Base-by-base conservation (phyloP, 2,113 vertebrate genomes). In the Cavia aperea region DNA sequence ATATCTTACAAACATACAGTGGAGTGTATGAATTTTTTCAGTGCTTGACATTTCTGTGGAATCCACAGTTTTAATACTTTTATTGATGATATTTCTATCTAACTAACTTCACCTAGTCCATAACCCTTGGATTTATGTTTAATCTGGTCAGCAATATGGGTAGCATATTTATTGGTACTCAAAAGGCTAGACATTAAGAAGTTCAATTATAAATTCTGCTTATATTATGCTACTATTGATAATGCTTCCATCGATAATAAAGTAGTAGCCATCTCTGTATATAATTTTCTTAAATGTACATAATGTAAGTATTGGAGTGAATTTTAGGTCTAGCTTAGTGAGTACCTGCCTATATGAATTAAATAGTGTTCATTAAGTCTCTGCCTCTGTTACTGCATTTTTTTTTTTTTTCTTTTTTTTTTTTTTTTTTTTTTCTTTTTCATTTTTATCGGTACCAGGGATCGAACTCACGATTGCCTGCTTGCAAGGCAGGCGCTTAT, bases 51-150 rank as follows among this genome's bases (percentile, higher is more conserved):
- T 81, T 87, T 87, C 63, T 46, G 4, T 91, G 68, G 36, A 94
- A 81, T 19, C 46, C 21, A 66, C 21, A 86, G 66, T 65, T 93
- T 86, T 65, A 92, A 75, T 81, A 84, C 31, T 78, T 60, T 10
- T 72, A 31, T 36, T 81, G 68, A 33, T 83, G 36, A 18, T 81
- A 18, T 5, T 92, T 83, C 36, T 77, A 0, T 81, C 14, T 81
- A 65, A 54, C 31, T 81, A 70, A 83, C 43, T 88, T 90, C 13
- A 65, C 87, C 54, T 46, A 46, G 63, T 63, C 12, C 11, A 16
- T 86, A 72, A 89, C 60, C 5, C 68, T 66, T 94, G 46, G 29
- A 58, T 82, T 88, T 88, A 26, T 82, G 8, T 84, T 92, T 94
- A 81, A 91, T 19, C 23, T 88, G 60, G 43, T 21, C n/a, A 93